A percentile compares a stretch with the other conserved stretches of the same genome.
These are phyloP conservation scores for Zosterops borbonicus DNA, from an alignment of 2,113 vertebrate genomes.

Conservation along the genomic window DNA sequence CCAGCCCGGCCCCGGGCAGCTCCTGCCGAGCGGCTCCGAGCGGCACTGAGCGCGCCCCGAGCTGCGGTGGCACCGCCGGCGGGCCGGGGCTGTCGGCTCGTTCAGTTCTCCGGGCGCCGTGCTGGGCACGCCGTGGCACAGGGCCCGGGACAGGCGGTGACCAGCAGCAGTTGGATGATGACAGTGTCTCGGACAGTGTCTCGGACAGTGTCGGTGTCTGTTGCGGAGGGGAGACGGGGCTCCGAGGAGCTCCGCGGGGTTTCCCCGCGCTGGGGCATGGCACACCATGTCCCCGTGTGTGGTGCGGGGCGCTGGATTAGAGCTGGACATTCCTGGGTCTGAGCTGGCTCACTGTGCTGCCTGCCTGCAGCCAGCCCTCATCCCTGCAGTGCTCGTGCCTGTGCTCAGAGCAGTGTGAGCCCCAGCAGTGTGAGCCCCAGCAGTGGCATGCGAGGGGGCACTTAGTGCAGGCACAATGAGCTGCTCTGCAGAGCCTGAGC, in stretches of 20 bases:
- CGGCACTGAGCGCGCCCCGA: background rate
- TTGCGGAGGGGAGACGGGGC: background rate
- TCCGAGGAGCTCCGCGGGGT: fast-evolving
- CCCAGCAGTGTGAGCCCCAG: background rate
- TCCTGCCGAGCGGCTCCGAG: background rate
- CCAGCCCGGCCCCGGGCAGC: background rate
- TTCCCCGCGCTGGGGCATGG: fast-evolving
- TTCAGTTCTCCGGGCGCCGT: background rate
- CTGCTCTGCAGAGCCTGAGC: background rate
- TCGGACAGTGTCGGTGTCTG: no score
- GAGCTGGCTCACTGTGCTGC: background rate
- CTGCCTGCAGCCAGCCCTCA: fast-evolving
- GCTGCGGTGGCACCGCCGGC: background rate
- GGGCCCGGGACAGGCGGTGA: background rate
- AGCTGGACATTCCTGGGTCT: background rate
- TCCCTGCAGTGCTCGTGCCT: fast-evolving
- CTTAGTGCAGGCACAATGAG: fast-evolving
- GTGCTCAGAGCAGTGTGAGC: fast-evolving
- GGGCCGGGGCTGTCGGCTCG: background rate
- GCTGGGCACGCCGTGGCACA: background rate
- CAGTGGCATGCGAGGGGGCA: no score
- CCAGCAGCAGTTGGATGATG: background rate
- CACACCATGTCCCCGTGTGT: background rate
- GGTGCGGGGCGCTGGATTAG: background rate
- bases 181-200: background rate